Evolutionary conservation across 2,797 vertebrate species (phyloP).

Genomic region (Alectoris magna): DNA sequence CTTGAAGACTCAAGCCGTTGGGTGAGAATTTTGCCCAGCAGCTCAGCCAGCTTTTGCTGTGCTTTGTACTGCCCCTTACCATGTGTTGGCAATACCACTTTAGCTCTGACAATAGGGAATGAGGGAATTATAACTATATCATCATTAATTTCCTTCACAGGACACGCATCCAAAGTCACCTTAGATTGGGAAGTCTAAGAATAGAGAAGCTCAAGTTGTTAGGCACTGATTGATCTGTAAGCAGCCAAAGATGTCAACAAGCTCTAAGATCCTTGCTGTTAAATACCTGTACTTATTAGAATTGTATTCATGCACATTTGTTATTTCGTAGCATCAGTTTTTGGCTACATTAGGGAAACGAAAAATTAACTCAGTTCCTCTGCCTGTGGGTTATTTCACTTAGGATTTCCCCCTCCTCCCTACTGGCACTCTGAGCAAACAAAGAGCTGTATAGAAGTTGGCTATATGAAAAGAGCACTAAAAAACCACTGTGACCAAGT

Average conservation of each 20-base stretch:
- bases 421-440: neutral
- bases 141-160: neutral
- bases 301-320: neutral
- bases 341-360: neutral
- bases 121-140: neutral
- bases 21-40: neutral
- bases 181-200: neutral
- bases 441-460: fast-evolving
- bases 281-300: neutral
- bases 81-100: neutral
- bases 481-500: neutral
- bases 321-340: neutral
- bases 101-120: neutral
- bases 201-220: neutral
- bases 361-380: neutral
- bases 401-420: neutral
- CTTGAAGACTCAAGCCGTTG: neutral
- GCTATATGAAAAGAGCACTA: neutral
- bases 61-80: neutral
- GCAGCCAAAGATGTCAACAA: neutral
- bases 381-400: neutral
- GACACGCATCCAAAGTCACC: neutral
- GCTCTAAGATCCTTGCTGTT: neutral
- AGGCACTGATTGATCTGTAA: neutral
- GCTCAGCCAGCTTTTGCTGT: neutral